Base-by-base conservation (phyloP, 2,888 invertebrate species). In the Byasa hedistus region DNA sequence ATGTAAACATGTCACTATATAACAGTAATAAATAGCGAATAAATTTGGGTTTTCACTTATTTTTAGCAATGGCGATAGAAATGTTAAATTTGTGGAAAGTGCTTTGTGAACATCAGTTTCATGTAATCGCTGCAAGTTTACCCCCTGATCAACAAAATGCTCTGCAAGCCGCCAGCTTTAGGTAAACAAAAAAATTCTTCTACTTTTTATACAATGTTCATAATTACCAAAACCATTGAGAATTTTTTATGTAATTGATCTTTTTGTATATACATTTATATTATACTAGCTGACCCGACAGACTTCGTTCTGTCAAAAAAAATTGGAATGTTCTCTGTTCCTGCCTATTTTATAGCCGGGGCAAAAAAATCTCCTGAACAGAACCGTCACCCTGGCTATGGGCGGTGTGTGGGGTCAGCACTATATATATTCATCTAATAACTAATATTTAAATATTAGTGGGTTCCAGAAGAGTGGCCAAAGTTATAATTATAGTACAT, bases 21-120 rank as follows among this genome's bases (percentile, higher is more conserved):
- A 19, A 44, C 15, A 2, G 17, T 44, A 44, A 17, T 19, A 44
- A 44, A 44, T 19, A 44, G 44, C 19, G 17, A 15, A 44, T 19
- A 44, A 44, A 15, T 10, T 44, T 32, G 10, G 8, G 7, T 32
- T n/a, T 48, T 22, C 21, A 59, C n/a, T 52, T 60, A 27, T 63
- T 75, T 76, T 22, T 77, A 86, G 94, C 93, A 68, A 95, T 96
- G 81, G 94, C 96, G 1, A 95, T 96, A 79, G 98, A 99, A 91
- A 96, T 98, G 75, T 91, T 99, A 60, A 96, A 96, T 21, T 91
- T 99, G 57, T 98, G 99, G 98, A 96, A 96, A 81, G 95, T 99
- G 64, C 91, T 99, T 5, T 96, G 96, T 76, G 97, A 98, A 79
- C 98, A 99, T 85, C 97, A 98, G 81, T 96, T 99, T 81, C 96